These are phyloP conservation scores for Amphipoea lucens DNA, from an alignment of 2,888 invertebrate genomes.

Conservation along the genomic window DNA sequence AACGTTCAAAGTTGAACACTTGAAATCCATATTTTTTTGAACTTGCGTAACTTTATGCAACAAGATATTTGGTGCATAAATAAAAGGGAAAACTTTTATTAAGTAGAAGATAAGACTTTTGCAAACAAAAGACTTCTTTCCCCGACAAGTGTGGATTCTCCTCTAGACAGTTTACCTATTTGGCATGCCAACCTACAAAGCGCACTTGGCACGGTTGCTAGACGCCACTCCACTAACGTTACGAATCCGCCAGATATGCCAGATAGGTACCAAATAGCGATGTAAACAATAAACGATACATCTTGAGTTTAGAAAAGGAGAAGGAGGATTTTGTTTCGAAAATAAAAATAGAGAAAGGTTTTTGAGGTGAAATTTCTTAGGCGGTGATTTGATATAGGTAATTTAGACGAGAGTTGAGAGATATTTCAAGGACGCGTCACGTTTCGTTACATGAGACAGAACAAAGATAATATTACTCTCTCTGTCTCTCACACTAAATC, in stretches of 20 bases:
- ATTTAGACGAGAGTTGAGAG: background rate
- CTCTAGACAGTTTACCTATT: constrained; percentile 38
- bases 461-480: background rate
- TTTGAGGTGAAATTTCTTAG: background rate
- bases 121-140: background rate
- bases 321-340: background rate
- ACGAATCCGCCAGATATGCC: constrained; percentile 39
- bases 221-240: constrained; percentile 35
- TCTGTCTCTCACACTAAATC: background rate
- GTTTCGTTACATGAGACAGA: background rate
- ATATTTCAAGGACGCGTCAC: background rate
- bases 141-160: background rate
- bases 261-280: constrained; percentile 33
- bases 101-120: too few species aligned
- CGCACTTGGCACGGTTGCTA: constrained; percentile 56
- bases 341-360: constrained; percentile 15
- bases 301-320: constrained; percentile 10
- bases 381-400: background rate
- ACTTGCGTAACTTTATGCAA: too few species aligned
- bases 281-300: constrained; percentile 55
- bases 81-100: too few species aligned
- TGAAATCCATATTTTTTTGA: too few species aligned
- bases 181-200: constrained; percentile 47
- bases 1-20: too few species aligned
- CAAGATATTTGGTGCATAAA: too few species aligned